Evolutionary conservation across 2,113 vertebrate genomes (phyloP).

Genomic region (Pterocles orientalis): DNA sequence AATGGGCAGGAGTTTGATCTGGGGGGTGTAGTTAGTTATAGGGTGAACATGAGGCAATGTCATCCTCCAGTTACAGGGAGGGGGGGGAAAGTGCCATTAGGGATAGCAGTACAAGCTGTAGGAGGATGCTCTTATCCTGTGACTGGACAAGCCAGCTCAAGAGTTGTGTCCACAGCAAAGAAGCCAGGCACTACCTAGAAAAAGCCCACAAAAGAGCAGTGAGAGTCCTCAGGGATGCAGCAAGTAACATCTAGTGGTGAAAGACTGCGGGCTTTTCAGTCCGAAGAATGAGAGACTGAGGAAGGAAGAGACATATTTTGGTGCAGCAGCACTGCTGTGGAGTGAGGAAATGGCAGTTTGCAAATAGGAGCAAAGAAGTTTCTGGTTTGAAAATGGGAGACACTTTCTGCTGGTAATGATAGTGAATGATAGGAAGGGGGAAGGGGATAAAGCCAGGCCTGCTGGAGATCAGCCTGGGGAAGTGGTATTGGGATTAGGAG

Average conservation of each 20-base stretch:
- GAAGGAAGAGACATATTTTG: neutral
- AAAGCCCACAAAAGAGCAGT: neutral
- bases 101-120: neutral
- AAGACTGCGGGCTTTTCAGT: neutral
- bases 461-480: too few species aligned
- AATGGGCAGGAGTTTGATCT: neutral
- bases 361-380: neutral
- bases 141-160: neutral
- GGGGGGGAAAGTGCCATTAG: neutral
- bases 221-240: neutral
- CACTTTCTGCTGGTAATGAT: neutral
- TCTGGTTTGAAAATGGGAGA: neutral
- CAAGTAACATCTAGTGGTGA: neutral
- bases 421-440: too few species aligned
- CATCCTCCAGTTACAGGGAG: neutral
- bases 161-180: neutral
- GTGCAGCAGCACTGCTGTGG: neutral
- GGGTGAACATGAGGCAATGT: accelerated
- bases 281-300: neutral
- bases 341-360: neutral
- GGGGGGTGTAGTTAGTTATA: accelerated
- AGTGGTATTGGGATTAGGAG: too few species aligned
- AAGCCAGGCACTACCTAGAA: neutral
- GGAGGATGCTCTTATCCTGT: neutral
- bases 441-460: too few species aligned